Conservation (phyloP, 2,797 vertebrate genomes). For the Megaceryle alcyon region DNA sequence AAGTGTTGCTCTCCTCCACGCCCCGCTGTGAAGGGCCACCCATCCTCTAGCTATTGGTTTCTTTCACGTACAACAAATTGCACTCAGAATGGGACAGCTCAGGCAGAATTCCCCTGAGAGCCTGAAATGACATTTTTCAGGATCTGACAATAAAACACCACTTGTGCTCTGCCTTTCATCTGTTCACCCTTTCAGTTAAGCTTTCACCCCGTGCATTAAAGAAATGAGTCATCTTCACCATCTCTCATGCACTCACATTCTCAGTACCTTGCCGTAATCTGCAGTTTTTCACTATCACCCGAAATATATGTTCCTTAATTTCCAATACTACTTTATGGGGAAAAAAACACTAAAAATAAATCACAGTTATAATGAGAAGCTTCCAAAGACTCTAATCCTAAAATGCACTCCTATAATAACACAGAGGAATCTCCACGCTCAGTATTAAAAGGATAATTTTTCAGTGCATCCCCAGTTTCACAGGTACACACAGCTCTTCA, state of each 20-base stretch:
- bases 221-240: constrained; percentile 54
- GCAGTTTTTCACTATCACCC: constrained; percentile 32
- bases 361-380: constrained; percentile 40
- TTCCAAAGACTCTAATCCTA: constrained; percentile 44
- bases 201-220: neutral
- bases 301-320: constrained; percentile 52
- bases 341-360: constrained; percentile 36
- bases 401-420: constrained; percentile 20
- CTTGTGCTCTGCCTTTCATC: constrained; percentile 47
- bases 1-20: neutral
- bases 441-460: constrained; percentile 44
- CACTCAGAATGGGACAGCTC: constrained; percentile 49
- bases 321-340: constrained; percentile 36
- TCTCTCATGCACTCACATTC: neutral
- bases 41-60: neutral
- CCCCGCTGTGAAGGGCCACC: constrained; percentile 29
- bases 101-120: constrained; percentile 62
- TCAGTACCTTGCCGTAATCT: constrained; percentile 24
- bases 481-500: constrained; percentile 17
- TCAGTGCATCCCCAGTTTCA: constrained; percentile 19
- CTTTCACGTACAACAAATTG: neutral
- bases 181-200: constrained; percentile 39
- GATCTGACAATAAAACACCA: constrained; percentile 50
- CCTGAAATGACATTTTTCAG: constrained; percentile 60
- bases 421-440: neutral